A percentile compares a stretch with the other conserved stretches of the same genome.
Evolutionary conservation across 2,797 vertebrate genomes (phyloP).

Genomic region (Falco peregrinus): DNA sequence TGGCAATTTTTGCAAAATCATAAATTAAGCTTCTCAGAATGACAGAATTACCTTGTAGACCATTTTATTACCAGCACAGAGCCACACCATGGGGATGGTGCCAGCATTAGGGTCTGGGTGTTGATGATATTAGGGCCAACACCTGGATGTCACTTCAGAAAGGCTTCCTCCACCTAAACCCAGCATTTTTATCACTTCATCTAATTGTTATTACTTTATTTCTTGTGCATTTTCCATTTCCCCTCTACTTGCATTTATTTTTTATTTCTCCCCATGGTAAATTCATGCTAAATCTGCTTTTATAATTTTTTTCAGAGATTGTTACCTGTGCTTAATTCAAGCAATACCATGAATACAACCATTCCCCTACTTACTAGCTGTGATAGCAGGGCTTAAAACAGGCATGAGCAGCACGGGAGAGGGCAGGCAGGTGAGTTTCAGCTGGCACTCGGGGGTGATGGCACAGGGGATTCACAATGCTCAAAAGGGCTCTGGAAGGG

Average conservation of each 20-base stretch:
- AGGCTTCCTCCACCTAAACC: not conserved
- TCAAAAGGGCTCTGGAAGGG: not conserved
- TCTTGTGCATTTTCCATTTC: not conserved
- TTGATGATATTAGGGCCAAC: not conserved
- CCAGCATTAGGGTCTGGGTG: not conserved
- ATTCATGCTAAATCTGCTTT: not conserved
- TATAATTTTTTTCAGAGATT: not conserved
- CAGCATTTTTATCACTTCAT: not conserved
- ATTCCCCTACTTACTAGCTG: not conserved
- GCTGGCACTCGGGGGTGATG: not conserved
- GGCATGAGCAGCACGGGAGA: fast-evolving
- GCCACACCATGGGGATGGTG: not conserved
- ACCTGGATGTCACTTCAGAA: not conserved
- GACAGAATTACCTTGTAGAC: not conserved
- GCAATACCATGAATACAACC: not conserved
- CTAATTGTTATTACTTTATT: not conserved
- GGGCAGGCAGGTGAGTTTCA: not conserved
- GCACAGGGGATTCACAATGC: not conserved
- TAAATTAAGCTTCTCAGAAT: not conserved
- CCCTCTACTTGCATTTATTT: not conserved
- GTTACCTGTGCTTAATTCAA: not conserved
- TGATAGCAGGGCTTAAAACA: not conserved
- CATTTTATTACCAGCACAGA: not conserved
- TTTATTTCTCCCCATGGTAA: not conserved
- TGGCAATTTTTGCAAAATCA: conserved; percentile 12